Evolutionary conservation across 2,888 invertebrate species (phyloP), one percentile per base, ranked within the genome.

Genomic region (Cephus runcator): DNA sequence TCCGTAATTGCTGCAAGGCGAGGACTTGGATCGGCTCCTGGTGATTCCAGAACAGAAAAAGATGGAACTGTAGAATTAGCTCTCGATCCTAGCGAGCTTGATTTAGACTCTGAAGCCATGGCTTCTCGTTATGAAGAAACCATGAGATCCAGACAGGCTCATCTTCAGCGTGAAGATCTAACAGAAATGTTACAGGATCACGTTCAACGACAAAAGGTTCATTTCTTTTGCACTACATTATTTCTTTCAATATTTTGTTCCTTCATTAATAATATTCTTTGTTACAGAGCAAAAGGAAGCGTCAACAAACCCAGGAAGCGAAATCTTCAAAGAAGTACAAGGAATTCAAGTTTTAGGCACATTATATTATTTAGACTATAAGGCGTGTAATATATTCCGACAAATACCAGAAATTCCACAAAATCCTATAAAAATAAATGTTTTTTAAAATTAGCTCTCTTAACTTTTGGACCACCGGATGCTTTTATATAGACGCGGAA

Each of bases 111-210:
- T 78, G 98, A 98, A 86, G 98, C 98, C 9, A 98, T 99, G 96
- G 97, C 98, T 69, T 97, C 96, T 78, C 94, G 98, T 77, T 99
- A 99, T 92, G 99, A 99, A 90, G 97, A 99, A 86, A 98, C 98
- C 83, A 95, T 99, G 93, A 94, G 98, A 23, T 98, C 99, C 90
- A 96, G 98, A 88, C 96, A 98, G 87, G 97, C 96, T 76, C 95
- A 96, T 88, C 93, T 97, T 77, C 96, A 96, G 87, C 96, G 97
- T 84, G 99, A 99, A 92, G 99, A 99, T 93, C 94, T 99, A 73
- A 98, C 98, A 34, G 99, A 99, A 91, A 99, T 99, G 98, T 94
- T 99, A 88, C 99, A 98, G 6, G 99, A 99, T 92, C 99, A 99
- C 91, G 98, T 98, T 71, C 98, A 98, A 30, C 95, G 98, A 84